Base-by-base conservation (phyloP, 2,113 vertebrate genomes). In the Chloropsis cyanopogon region DNA sequence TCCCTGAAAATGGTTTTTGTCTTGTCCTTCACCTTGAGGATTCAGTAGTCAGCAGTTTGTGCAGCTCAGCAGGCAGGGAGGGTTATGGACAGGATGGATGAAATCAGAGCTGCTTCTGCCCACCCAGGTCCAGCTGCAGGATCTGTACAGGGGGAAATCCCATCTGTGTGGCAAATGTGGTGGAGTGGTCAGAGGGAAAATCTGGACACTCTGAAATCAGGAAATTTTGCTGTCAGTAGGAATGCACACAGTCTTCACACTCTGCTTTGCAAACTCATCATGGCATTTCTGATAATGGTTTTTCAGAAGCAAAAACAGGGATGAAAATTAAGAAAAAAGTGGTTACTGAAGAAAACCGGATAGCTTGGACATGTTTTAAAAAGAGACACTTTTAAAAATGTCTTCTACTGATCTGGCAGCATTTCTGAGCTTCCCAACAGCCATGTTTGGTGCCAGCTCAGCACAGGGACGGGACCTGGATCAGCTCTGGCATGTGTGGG, bases 1-100 rank as follows among this genome's bases (percentile, higher is more conserved):
- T 49, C 60, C 33, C 76, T 47, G 29, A 44, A 73, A 83, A 64
- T 4, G 25, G 46, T 69, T 77, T 73, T 42, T 1, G 2, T 75
- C 70, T 42, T 65, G 66, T 80, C 70, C 71, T 95, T 96, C 82
- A 59, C 87, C 84, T 65, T 65, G 78, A 46, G 63, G 68, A 59
- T 78, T 69, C 82, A 24, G 57, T 56, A 54, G 65, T 87, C 86
- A 92, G 86, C 89, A 82, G 46, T 71, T 44, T 59, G 61, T 76
- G 86, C 82, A 59, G 78, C 59, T 57, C 37, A 14, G 69, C n/a
- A 44, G 50, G 64, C 90, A 53, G 53, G 25, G 66, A 42, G 18
- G 4, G 53, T 25, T 47, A 23, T 28, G 41, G 63, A 21, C 25
- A 28, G 26, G 2, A 13, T 17, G 33, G 64, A 75, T 46, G 42